phyloP scores from a whole-genome alignment of 2,888 invertebrate species.

The Sesia apiformis region DNA sequence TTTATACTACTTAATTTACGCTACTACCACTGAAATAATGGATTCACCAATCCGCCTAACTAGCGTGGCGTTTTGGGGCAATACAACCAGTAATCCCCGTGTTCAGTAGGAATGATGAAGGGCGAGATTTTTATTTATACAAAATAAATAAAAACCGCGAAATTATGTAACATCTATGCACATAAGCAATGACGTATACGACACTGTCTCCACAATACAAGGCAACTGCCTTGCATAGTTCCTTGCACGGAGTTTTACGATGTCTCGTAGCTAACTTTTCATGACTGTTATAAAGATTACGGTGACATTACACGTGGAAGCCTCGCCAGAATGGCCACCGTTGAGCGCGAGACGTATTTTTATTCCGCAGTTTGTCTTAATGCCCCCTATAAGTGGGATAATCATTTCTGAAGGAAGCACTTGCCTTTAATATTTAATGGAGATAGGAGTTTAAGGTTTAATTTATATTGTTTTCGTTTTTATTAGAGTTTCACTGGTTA shows the following conservation, averaged over 20 bases:
- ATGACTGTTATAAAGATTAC: conserved; percentile 47
- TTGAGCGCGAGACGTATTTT: conserved; percentile 17
- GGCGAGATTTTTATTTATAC: too few relatives aligned
- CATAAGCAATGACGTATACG: not conserved
- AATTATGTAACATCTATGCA: not conserved
- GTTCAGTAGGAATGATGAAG: too few relatives aligned
- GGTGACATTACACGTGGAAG: conserved; percentile 25
- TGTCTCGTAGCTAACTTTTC: conserved; percentile 30
- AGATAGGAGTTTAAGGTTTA: not conserved
- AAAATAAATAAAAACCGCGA: not conserved
- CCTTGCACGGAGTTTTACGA: conserved; percentile 19
- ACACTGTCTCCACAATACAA: not conserved
- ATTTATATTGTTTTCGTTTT: not conserved
- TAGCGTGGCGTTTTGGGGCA: too few relatives aligned
- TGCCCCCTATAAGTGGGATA: conserved; percentile 27
- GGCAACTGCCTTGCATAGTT: not conserved
- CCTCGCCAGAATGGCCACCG: conserved; percentile 8
- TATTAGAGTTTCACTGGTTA: too few relatives aligned
- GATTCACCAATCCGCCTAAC: too few relatives aligned
- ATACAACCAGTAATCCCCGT: too few relatives aligned
- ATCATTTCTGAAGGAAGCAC: not conserved
- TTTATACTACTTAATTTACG: too few relatives aligned
- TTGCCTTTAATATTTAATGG: not conserved
- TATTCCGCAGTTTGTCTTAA: conserved; percentile 41
- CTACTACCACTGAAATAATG: too few relatives aligned